Evolutionary conservation across 2,113 vertebrate genomes (phyloP).

Genomic region (Pedionomus torquatus): DNA sequence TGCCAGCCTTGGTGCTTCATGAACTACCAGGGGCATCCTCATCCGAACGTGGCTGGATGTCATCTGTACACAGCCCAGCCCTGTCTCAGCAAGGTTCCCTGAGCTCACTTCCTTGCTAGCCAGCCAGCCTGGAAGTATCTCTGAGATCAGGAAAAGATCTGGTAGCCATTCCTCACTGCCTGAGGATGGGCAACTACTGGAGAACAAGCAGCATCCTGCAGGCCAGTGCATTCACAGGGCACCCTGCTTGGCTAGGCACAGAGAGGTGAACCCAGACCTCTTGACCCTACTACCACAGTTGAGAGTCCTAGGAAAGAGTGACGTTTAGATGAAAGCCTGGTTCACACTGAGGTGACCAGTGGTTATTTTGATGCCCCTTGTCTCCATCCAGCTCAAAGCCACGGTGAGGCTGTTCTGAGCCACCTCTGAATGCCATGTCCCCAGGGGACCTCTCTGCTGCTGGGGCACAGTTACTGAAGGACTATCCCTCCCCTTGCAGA

Average conservation of each 20-base stretch:
- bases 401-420: neutral
- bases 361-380: neutral
- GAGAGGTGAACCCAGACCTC: neutral
- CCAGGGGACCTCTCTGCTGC: neutral
- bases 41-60: neutral
- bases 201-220: neutral
- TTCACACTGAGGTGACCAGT: neutral
- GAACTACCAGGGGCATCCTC: neutral
- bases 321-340: neutral
- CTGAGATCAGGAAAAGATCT: neutral
- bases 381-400: neutral
- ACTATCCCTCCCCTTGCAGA: neutral
- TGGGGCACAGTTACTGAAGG: neutral
- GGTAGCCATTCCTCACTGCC: neutral
- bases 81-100: neutral
- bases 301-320: neutral
- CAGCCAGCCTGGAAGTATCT: neutral
- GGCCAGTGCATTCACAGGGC: neutral
- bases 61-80: neutral
- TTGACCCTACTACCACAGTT: neutral
- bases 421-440: accelerated
- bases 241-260: neutral
- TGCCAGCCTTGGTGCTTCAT: neutral
- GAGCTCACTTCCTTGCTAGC: neutral
- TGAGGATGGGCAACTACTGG: neutral